These are phyloP conservation scores for Globodera ellingtonae DNA, from an alignment of 1,140 invertebrate genomes.

Conservation along the genomic window DNA sequence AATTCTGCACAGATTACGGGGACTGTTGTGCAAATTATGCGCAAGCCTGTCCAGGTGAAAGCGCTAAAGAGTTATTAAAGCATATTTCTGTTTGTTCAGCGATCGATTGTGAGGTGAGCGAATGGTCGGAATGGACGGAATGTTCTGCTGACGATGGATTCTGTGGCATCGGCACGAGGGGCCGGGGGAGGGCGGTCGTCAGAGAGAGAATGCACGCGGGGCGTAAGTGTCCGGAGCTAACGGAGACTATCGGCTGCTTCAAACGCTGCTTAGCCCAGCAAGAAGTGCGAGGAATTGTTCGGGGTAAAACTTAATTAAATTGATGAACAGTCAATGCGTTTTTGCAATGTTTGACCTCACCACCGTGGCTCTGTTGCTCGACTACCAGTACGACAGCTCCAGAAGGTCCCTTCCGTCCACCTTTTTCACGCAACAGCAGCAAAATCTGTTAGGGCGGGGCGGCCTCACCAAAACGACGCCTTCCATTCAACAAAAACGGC, in stretches of 20 bases:
- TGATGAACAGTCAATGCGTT: background rate
- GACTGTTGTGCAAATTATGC: constrained; percentile 22
- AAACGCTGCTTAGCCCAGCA: constrained; percentile 10
- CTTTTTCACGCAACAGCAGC: background rate
- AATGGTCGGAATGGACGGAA: constrained; percentile 21
- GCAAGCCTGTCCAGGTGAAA: constrained; percentile 15
- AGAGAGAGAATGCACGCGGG: constrained; percentile 1
- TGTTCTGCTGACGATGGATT: background rate
- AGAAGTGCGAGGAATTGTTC: background rate
- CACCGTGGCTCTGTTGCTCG: constrained; percentile 18
- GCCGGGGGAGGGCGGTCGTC: constrained; percentile 4
- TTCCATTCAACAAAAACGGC: background rate
- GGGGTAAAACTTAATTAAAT: background rate
- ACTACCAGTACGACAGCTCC: constrained; percentile 13
- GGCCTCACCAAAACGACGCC: background rate
- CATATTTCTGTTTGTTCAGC: constrained; percentile 5
- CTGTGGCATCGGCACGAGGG: constrained; percentile 9
- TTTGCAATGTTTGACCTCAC: constrained; percentile 13
- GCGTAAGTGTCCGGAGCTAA: constrained; percentile 1
- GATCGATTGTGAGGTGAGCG: constrained; percentile 8
- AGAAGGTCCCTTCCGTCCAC: constrained; percentile 11
- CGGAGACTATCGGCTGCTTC: constrained; percentile 17
- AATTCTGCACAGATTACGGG: constrained; percentile 8
- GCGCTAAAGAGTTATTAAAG: background rate
- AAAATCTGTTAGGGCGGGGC: background rate